Conservation (phyloP, 2,113 vertebrate species). For the Mus spicilegus region DNA sequence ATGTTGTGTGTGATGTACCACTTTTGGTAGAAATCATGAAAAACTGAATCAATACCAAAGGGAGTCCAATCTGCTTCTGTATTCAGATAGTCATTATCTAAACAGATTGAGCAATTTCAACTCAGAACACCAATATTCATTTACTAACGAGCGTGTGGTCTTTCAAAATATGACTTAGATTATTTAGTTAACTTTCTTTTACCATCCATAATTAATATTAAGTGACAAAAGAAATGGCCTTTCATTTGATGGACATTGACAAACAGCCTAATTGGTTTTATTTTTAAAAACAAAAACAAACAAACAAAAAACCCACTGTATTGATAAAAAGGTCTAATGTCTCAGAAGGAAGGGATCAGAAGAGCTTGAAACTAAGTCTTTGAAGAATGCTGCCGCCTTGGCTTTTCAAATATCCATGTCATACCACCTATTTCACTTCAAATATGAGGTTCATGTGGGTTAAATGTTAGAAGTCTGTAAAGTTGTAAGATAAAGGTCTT, state of each 20-base stretch:
- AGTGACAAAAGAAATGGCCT: constrained; percentile 15
- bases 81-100: constrained; percentile 75
- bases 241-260: constrained; percentile 62
- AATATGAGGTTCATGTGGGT: background rate
- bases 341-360: background rate
- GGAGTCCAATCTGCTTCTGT: constrained; percentile 33
- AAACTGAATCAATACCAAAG: constrained; percentile 67
- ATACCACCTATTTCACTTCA: constrained; percentile 46
- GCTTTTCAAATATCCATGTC: constrained; percentile 23
- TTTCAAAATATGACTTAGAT: constrained; percentile 60
- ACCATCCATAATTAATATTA: constrained; percentile 62
- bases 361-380: constrained; percentile 23
- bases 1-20: constrained; percentile 49
- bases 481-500: constrained; percentile 54
- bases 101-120: constrained; percentile 64
- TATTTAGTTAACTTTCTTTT: background rate
- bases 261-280: constrained; percentile 64
- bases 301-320: background rate
- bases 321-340: constrained; percentile 37
- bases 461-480: constrained; percentile 15
- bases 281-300: background rate
- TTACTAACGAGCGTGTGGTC: constrained; percentile 15
- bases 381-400: background rate
- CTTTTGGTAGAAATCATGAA: constrained; percentile 66
- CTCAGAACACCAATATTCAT: constrained; percentile 35